These are phyloP conservation scores for Stenolophus ochropezus DNA, from an alignment of 2,888 invertebrate genomes.

Conservation along the genomic window DNA sequence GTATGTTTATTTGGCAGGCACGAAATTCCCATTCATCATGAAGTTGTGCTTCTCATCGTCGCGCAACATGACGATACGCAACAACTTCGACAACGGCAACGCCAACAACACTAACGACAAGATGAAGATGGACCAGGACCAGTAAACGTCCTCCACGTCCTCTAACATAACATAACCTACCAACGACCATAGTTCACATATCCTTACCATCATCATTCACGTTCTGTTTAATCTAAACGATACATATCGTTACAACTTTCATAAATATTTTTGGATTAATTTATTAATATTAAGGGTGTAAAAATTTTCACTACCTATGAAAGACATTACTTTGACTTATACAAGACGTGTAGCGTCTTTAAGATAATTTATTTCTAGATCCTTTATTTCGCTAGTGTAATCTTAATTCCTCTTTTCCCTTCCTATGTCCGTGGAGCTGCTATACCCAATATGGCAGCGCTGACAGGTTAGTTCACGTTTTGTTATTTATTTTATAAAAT, in stretches of 20 bases:
- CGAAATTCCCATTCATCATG: slow-evolving; percentile 98
- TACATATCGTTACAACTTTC: slow-evolving; percentile 58
- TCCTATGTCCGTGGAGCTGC: slow-evolving; percentile 23
- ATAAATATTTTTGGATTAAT: slow-evolving; percentile 56
- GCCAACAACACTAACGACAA: slow-evolving; percentile 69
- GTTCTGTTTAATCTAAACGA: slow-evolving; percentile 39
- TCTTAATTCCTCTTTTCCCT: neutral
- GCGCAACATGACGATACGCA: slow-evolving; percentile 76
- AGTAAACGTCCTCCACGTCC: slow-evolving; percentile 64
- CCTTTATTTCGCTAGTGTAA: slow-evolving; percentile 23
- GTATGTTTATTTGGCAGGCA: slow-evolving; percentile 79
- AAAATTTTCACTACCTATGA: slow-evolving; percentile 50
- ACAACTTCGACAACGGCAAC: slow-evolving; percentile 68
- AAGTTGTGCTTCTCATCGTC: slow-evolving; percentile 97
- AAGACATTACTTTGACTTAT: slow-evolving; percentile 55
- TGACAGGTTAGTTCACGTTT: slow-evolving; percentile 50
- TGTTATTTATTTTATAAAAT: slow-evolving; percentile 57
- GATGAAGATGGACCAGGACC: slow-evolving; percentile 63
- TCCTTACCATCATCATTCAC: slow-evolving; percentile 43
- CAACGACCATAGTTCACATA: slow-evolving; percentile 58
- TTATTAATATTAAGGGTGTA: slow-evolving; percentile 42
- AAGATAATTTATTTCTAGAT: slow-evolving; percentile 47
- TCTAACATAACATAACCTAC: slow-evolving; percentile 23
- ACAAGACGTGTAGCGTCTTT: slow-evolving; percentile 18
- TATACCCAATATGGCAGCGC: slow-evolving; percentile 8